Base-by-base conservation (phyloP, 30 jellyfish, hydroid and myxozoan genomes). In the Mastigias papua region DNA sequence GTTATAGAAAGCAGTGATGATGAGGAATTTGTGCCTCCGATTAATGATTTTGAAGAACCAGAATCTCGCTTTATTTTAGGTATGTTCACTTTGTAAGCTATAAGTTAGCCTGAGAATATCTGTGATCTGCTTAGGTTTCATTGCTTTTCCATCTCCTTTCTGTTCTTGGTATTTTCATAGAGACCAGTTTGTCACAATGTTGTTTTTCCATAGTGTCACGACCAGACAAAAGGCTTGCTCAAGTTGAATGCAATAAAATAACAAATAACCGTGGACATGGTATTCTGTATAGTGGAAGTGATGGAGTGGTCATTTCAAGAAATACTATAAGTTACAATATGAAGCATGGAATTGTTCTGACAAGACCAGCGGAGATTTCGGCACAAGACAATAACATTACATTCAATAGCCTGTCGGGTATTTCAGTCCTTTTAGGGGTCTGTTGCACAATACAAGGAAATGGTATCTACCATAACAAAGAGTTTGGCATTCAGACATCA, bases 401-500 rank as follows among this genome's bases (percentile, higher is more conserved):
- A 25, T 68, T 73, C 51, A 93, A 93, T 63, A 57, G 19, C 51
- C 69, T 27, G 33, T 93, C 92, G 31, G 98, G 97, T 19, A 88
- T 93, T 48, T 58, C 81, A 1, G 87, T 82, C 4, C 90, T 89
- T 33, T 82, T 88, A 25, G 97, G 97, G 35, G 97, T 93, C 15
- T 75, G 94, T 69, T 73, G 95, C 85, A 71, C 97, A 48, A 66
- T 93, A 17, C 88, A 81, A 49, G 97, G 97, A 10, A 93, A 93
- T 69, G 98, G 98, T 49, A 87, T 93, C 35, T 93, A 93, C 75
- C 93, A 93, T 73, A 93, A 93, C 91, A 66, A 77, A 54, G 98
- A 93, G 35, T 58, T 66, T 78, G 98, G 98, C 28, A 66, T 93
- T 20, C 86, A 62, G 34, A 63, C 93, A 0, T 84, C 92, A 0